Evolutionary conservation across 35 echinoderm and acorn worm genomes (phyloP).

Genomic region (Apostichopus parvimensis): DNA sequence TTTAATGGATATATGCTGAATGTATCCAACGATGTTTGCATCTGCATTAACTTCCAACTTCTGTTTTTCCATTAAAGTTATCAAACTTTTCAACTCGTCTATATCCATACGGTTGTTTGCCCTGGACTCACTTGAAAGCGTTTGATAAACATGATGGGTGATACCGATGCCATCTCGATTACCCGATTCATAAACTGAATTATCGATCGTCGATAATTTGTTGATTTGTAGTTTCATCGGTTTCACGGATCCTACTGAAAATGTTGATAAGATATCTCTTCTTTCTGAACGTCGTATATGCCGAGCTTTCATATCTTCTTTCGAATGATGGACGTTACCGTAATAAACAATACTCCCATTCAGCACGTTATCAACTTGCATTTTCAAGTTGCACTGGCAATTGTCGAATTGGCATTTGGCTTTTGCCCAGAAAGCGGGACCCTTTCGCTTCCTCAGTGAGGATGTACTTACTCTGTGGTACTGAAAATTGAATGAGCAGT

Average conservation of each 20-base stretch:
- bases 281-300: not conserved
- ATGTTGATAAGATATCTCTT: not conserved
- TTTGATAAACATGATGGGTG: not conserved
- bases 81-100: constrained; percentile 38
- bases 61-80: not conserved
- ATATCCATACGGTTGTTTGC: constrained; percentile 20
- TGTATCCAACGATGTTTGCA: not conserved
- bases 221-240: constrained; percentile 34
- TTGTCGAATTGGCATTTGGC: constrained; percentile 27
- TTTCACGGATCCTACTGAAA: constrained; percentile 31
- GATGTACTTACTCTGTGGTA: constrained; percentile 25
- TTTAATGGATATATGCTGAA: constrained; percentile 18
- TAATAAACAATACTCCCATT: constrained; percentile 19
- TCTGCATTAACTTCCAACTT: not conserved
- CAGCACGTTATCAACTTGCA: not conserved
- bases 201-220: not conserved
- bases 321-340: constrained; percentile 24
- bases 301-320: constrained; percentile 7
- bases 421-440: not conserved
- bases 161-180: constrained; percentile 24
- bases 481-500: constrained; percentile 36
- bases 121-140: constrained; percentile 50
- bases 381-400: constrained; percentile 2
- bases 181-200: not conserved
- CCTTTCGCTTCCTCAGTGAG: not conserved